Base-by-base conservation (phyloP, 2,113 vertebrate genomes). In the Ochotona curzoniae region DNA sequence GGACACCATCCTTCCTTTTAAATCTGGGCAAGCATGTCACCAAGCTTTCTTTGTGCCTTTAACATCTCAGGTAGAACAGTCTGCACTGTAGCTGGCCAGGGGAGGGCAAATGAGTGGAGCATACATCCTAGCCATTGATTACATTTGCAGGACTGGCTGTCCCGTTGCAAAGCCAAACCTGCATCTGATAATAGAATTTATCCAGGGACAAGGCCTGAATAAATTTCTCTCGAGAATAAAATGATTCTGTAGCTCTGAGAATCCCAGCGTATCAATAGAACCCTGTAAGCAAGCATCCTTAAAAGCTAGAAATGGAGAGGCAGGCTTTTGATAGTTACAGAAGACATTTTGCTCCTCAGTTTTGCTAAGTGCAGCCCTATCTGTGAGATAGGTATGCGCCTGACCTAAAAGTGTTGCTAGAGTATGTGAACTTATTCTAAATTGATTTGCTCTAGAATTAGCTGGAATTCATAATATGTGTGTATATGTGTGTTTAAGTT, bases 391-490 rank as follows among this genome's bases (percentile, higher is more conserved):
- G 30, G 44, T 49, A 8, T 54, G 51, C 61, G 63, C 49, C 87
- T 64, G 35, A 15, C 25, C 47, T 71, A 71, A 83, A 47, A 7
- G 47, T 75, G 32, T 83, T 86, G 79, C 76, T 91, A 0, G 83
- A 44, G 84, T 91, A 60, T 78, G 23, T 93, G 81, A 20, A 25
- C 90, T 32, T 70, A 79, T 90, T 89, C 60, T 88, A 69, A 92
- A 64, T 86, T 82, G 35, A 85, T 96, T 95, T 96, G 79, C 7
- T 78, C 93, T 92, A 76, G 17, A 93, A 73, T 89, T 91, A 87
- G 54, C 73, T 6, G 44, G 71, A 83, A 70, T 64, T 85, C 67
- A 14, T 78, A 26, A 13, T 57, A 15, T 57, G 54, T 57, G 54
- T 87, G 8, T 76, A 12, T 79, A 20, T 81, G 38, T 91, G 13